Percentiles rank a stretch among this genome's conserved stretches.
Evolutionary conservation across 2,797 vertebrate genomes (phyloP).

Genomic region (Threskiornis aethiopicus): DNA sequence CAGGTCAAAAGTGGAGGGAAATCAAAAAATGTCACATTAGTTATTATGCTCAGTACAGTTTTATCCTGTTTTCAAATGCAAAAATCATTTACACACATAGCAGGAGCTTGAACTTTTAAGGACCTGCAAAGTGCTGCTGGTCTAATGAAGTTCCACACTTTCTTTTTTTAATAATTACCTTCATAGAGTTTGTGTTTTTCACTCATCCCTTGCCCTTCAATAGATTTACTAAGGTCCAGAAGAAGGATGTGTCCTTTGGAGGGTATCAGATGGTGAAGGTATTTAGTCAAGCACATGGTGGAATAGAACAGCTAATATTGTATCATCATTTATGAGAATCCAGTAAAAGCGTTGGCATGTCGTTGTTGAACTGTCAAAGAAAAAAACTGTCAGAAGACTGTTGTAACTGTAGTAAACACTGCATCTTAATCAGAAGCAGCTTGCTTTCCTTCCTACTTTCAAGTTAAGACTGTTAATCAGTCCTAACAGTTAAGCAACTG

Average conservation of each 20-base stretch:
- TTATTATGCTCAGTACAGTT: slow-evolving; percentile 42
- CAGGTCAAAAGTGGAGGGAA: slow-evolving; percentile 23
- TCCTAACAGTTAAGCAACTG: background rate
- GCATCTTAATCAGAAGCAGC: background rate
- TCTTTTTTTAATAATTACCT: background rate
- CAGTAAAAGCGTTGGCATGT: background rate
- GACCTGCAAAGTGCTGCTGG: background rate
- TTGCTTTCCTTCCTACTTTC: background rate
- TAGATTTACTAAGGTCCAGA: background rate
- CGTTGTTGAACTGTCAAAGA: background rate
- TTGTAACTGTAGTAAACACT: background rate
- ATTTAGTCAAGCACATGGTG: background rate
- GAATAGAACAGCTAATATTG: background rate
- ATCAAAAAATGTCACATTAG: slow-evolving; percentile 47
- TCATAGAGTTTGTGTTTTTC: background rate
- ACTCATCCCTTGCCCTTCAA: background rate
- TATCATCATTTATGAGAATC: background rate
- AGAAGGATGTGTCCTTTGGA: background rate
- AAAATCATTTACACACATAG: background rate
- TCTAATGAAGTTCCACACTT: background rate
- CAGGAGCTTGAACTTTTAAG: background rate
- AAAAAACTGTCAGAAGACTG: background rate
- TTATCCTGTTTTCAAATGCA: background rate
- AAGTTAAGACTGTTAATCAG: background rate
- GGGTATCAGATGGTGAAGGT: background rate